phyloP scores from a whole-genome alignment of 2,888 invertebrate species.

The Campoletis raptor region DNA sequence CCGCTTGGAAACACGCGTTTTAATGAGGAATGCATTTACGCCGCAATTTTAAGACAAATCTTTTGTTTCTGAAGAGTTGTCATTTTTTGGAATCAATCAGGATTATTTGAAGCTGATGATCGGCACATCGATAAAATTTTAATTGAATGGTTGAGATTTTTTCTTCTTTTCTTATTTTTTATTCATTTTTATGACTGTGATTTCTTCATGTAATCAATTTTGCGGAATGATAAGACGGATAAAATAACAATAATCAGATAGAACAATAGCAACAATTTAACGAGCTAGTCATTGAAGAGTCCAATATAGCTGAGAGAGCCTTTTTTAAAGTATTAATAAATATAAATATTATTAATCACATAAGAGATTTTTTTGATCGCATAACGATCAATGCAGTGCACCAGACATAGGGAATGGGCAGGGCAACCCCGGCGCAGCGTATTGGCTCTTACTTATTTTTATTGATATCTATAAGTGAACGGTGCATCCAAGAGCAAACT shows the following conservation, averaged over 20 bases:
- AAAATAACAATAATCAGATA: too few relatives aligned
- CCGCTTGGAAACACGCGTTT: not conserved
- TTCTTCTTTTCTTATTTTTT: too few relatives aligned
- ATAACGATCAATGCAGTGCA: not conserved
- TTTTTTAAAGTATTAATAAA: too few relatives aligned
- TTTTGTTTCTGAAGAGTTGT: not conserved
- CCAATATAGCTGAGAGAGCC: too few relatives aligned
- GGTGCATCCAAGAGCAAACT: not conserved
- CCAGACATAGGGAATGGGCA: not conserved
- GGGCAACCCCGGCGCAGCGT: not conserved
- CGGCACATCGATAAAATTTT: not conserved
- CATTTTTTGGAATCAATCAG: not conserved
- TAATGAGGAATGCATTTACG: constrained; percentile 5
- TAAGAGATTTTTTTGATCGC: not conserved
- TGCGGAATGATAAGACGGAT: too few relatives aligned
- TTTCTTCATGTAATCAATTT: too few relatives aligned
- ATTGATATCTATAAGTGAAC: not conserved
- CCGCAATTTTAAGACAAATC: constrained; percentile 1
- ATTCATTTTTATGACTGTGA: too few relatives aligned
- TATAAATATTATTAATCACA: too few relatives aligned
- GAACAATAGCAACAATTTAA: too few relatives aligned
- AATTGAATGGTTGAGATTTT: too few relatives aligned
- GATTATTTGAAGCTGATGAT: not conserved
- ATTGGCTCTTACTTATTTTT: not conserved
- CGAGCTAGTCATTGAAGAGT: too few relatives aligned